Base-by-base conservation (phyloP, 2,888 invertebrate species). In the Craniophora ligustri region DNA sequence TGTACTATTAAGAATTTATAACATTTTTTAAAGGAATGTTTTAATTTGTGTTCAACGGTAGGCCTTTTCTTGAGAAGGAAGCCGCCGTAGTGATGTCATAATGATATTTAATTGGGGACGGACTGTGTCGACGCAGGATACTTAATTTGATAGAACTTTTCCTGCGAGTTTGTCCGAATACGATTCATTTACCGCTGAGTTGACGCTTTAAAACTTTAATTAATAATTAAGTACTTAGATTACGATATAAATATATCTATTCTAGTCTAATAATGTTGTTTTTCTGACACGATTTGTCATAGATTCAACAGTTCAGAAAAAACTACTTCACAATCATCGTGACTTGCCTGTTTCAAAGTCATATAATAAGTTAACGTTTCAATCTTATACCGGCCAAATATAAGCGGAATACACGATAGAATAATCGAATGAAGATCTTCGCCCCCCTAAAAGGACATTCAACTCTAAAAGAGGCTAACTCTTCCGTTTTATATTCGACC, bases 41-140 rank as follows among this genome's bases (percentile, higher is more conserved):
- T 23, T 51, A 55, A 51, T 64, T 64, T 55, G 75, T 11, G 2
- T 38, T 23, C 10, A 51, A 36, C 26, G 50, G 44, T 75, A 71
- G 54, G 60, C 57, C 56, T 68, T 58, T 72, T 61, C 56, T 57
- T 61, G 54, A 51, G 63, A 55, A 64, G 61, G 75, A 64, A 67
- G 58, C 64, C 46, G 64, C 61, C 51, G 71, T 63, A 57, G 69
- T 79, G 79, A 72, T 71, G 76, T 68, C 71, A 79, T 82, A 83
- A 81, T 86, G 77, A 79, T 79, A 77, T 84, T 86, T 87, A 87
- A 89, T 87, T 87, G 67, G 72, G 76, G 72, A 67, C 76, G 69
- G 72, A 75, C 73, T 74, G 78, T 81, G 79, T 72, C 55, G n/a
- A 72, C 67, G 54, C 68, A 75, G 36, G 63, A 47, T 47, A 51